Base-by-base conservation (phyloP, 2,888 invertebrate genomes). In the Microdon myrmicae region DNA sequence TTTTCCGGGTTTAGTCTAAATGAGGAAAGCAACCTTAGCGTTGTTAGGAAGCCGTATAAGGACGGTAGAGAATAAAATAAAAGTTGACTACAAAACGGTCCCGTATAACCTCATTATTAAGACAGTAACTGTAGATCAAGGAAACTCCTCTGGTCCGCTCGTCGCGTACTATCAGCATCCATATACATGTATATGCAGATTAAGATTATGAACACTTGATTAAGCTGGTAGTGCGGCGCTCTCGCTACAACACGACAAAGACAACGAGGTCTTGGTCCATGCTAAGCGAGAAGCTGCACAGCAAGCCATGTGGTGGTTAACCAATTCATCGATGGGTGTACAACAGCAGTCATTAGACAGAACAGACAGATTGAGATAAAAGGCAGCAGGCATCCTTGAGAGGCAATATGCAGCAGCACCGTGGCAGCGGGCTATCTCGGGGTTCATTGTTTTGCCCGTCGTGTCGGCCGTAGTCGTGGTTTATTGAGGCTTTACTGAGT, bases 171-270 rank as follows among this genome's bases (percentile, higher is more conserved):
- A 64, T 64, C 64, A 64, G 64, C 47, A 47, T 51, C 56, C 64
- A 64, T n/a, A n/a, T n/a, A n/a, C n/a, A n/a, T n/a, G n/a, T n/a
- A n/a, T 64, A 64, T 64, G 64, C 64, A 64, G 64, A 64, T 64
- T 58, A 53, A 64, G 58, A 64, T 64, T 64, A 64, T 64, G 51
- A 64, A 64, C 64, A 64, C 64, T 58, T 64, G 64, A 64, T 64
- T 64, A 64, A 51, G 47, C 47, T 10, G 58, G 34, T 37, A 29
- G n/a, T 8, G 14, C 28, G 19, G 10, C 16, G 12, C 17, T 8
- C 2, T 7, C 22, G 20, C 17, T 31, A 12, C 14, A 37, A 34
- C 31, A 41, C 39, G 47, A 55, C 39, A 28, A 34, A 22, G 29
- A 29, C 35, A 23, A 44, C 28, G 22, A 53, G 47, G 41, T 56